Conservation (phyloP, 2,888 invertebrate genomes). For the Zaprionus obscuricornis region DNA sequence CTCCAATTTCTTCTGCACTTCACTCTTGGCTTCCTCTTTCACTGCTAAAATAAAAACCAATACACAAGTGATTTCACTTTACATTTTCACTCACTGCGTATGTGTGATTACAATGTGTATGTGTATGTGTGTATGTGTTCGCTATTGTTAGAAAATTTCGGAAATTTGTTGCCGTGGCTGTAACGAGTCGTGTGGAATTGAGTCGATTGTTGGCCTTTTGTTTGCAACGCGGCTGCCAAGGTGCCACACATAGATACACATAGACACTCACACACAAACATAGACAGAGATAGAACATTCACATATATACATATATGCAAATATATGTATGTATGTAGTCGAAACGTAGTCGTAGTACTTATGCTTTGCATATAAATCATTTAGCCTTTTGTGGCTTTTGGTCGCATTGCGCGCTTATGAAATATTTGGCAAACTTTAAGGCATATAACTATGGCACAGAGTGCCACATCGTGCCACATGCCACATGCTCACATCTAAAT, state of each 20-base stretch:
- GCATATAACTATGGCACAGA: neutral
- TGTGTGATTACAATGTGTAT: neutral
- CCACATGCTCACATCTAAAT: slow-evolving; percentile 1
- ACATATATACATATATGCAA: slow-evolving; percentile 10
- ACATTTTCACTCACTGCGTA: slow-evolving; percentile 10
- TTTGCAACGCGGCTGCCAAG: slow-evolving; percentile 43
- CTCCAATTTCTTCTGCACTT: neutral
- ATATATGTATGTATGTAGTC: slow-evolving; percentile 32
- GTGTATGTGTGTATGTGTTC: slow-evolving; percentile 2
- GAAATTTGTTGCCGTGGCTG: slow-evolving; percentile 48
- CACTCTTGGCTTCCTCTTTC: no score
- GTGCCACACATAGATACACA: slow-evolving; percentile 8
- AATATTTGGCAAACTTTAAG: slow-evolving; percentile 62
- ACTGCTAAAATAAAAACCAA: slow-evolving; percentile 18
- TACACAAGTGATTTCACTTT: slow-evolving; percentile 45
- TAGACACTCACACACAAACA: slow-evolving; percentile 4
- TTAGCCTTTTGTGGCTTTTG: slow-evolving; percentile 63
- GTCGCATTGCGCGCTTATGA: slow-evolving; percentile 73
- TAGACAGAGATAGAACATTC: slow-evolving; percentile 2
- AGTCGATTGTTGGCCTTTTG: slow-evolving; percentile 54
- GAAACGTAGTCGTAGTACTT: slow-evolving; percentile 16
- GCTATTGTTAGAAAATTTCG: slow-evolving; percentile 49
- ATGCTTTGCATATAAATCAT: slow-evolving; percentile 72
- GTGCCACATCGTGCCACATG: slow-evolving; percentile 3
- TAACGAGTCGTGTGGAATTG: slow-evolving; percentile 43